These are phyloP conservation scores for Panulirus ornatus DNA, from an alignment of 1,140 invertebrate species.

Conservation along the genomic window DNA sequence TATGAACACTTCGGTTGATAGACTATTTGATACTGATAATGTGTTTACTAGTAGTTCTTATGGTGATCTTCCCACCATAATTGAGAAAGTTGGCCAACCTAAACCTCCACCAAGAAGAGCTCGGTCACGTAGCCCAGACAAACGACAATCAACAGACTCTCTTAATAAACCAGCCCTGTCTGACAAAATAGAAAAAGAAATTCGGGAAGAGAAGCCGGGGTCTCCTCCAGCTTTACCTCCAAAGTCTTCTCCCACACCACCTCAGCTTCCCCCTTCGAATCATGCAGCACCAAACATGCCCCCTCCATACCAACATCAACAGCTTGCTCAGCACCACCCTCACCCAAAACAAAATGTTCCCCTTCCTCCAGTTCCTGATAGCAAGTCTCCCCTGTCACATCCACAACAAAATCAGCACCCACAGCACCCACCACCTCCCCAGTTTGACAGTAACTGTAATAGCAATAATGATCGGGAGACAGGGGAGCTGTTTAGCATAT, in stretches of 20 bases:
- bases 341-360: constrained; percentile 53
- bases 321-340: constrained; percentile 57
- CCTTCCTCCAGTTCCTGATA: constrained; percentile 1
- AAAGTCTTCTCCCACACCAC: constrained; percentile 53
- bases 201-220: constrained; percentile 58
- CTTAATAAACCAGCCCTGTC: constrained; percentile 70
- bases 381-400: constrained; percentile 33
- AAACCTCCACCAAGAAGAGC: constrained; percentile 62
- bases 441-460: constrained; percentile 24
- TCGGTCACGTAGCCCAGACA: constrained; percentile 73
- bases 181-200: constrained; percentile 67
- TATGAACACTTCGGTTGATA: constrained; percentile 94
- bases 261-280: constrained; percentile 47
- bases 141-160: constrained; percentile 74
- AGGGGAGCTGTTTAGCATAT: constrained; percentile 69
- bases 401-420: constrained; percentile 30
- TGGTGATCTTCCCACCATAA: constrained; percentile 79
- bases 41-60: constrained; percentile 84
- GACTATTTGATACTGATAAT: constrained; percentile 86
- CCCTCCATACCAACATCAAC: constrained; percentile 27
- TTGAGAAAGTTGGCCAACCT: constrained; percentile 71
- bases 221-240: constrained; percentile 64
- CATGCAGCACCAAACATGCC: constrained; percentile 22
- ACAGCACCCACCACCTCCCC: constrained; percentile 28
- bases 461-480: constrained; percentile 60